Base-by-base conservation (phyloP, 2,797 vertebrate genomes). In the Girardinus metallicus region DNA sequence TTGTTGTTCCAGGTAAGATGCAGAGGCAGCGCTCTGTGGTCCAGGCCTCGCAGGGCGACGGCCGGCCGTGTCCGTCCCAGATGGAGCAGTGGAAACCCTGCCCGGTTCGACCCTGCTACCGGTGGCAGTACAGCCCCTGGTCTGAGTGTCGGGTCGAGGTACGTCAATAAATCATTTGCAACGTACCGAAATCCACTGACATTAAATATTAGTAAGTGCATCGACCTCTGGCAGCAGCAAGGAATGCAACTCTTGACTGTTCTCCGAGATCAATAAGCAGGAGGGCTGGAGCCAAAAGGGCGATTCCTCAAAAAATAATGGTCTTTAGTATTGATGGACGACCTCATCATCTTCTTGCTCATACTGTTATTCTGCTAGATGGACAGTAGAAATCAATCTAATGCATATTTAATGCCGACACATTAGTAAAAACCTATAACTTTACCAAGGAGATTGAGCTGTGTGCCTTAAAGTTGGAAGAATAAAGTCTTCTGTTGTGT, bases 1-100 rank as follows among this genome's bases (percentile, higher is more conserved):
- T 70, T 26, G 92, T 26, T 72, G 83, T 85, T 83, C 88, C 91
- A 99, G 99, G 99, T 85, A 98, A 96, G 95, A 99, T 99, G 97
- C 94, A 94, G 93, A 95, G 98, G 79, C 96, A 86, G 80, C 95
- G 98, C 76, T 90, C 92, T 0, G 96, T 99, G 94, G 96, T 97
- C 41, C 98, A 98, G 89, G 96, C 96, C 0, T 98, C 97, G 87
- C 98, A 98, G 94, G 98, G 98, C 2, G 98, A 99, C 44, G 99
- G 99, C 47, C 96, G 99, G 77, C 98, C 98, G 10, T 99, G 99
- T 83, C 95, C 97, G 0, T 76, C 95, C 29, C 96, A 97, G 94
- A 96, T 97, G 96, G 96, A 98, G 84, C 98, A 99, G 89, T 97
- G 96, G 95, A 99, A 99, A 87, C 97, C 98, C 6, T 99, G 99